Conservation (phyloP, 2,797 vertebrate genomes). For the Gambusia yucatana region DNA sequence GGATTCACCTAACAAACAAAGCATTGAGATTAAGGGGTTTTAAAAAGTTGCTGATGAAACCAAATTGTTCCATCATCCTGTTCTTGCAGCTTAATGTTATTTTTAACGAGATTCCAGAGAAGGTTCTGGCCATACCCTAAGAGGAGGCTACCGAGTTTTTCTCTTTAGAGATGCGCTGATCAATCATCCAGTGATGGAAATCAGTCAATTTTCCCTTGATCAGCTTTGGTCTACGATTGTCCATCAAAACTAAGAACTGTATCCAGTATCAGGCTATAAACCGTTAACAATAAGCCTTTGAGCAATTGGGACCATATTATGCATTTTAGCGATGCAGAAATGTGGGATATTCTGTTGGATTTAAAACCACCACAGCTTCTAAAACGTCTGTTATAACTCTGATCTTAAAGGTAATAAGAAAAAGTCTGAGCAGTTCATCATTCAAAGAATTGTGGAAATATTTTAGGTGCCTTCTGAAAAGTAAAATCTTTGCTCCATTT, state of each 20-base stretch:
- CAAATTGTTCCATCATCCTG: neutral
- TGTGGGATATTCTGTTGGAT: neutral
- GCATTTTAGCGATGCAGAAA: neutral
- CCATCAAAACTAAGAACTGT: neutral
- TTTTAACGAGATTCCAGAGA: neutral
- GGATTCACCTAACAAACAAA: neutral
- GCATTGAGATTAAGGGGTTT: neutral
- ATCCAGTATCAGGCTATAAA: neutral
- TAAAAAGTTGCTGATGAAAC: neutral
- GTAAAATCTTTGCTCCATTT: conserved; percentile 12
- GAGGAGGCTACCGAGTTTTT: neutral
- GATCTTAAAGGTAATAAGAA: neutral
- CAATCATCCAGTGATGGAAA: neutral
- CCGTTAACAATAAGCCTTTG: neutral
- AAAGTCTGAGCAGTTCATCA: neutral
- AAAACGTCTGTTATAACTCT: neutral
- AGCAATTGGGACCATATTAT: neutral
- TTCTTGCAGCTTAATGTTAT: neutral
- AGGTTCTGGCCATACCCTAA: neutral
- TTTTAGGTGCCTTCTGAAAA: neutral
- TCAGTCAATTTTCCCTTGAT: neutral
- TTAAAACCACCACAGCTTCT: neutral
- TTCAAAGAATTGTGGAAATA: neutral
- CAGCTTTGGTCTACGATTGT: neutral
- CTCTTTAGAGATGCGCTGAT: neutral